These are phyloP conservation scores for Salminus brasiliensis DNA, from an alignment of 2,113 vertebrate genomes.

Conservation along the genomic window DNA sequence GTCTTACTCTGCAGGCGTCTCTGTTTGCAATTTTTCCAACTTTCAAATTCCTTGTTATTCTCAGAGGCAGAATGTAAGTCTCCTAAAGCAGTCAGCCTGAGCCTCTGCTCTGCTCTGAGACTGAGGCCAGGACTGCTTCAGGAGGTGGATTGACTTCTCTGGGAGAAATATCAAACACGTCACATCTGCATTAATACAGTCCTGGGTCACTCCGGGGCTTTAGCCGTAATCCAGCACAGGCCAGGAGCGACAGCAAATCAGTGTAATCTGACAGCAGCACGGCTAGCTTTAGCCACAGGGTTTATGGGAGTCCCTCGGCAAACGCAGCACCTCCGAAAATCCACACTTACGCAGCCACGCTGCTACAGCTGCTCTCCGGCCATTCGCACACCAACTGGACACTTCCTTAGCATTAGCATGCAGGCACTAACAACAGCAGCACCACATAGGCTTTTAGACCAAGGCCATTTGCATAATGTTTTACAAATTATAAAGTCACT, in stretches of 20 bases:
- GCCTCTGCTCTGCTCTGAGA: not conserved
- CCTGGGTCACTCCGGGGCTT: constrained; percentile 55
- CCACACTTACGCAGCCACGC: not conserved
- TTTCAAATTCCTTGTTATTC: not conserved
- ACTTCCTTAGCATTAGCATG: constrained; percentile 12
- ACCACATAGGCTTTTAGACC: constrained; percentile 7
- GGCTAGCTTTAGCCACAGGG: constrained; percentile 37
- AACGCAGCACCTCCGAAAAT: not conserved
- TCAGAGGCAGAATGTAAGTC: not conserved
- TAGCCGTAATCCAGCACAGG: constrained; percentile 54
- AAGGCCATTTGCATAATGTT: not conserved
- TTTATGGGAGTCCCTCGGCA: not conserved
- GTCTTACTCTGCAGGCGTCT: not conserved
- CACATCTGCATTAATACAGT: constrained; percentile 50
- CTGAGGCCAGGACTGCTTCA: not conserved
- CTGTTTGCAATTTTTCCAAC: not conserved
- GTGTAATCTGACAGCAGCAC: constrained; percentile 57
- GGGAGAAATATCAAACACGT: constrained; percentile 40
- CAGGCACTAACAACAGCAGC: not conserved
- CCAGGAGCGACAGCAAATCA: constrained; percentile 59
- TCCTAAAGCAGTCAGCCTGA: not conserved
- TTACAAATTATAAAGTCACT: not conserved
- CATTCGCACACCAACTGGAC: not conserved
- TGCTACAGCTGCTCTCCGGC: not conserved
- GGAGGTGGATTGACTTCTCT: constrained; percentile 26